These are phyloP conservation scores for Drosophila kurseongensis DNA, from an alignment of 1,140 invertebrate genomes.

Conservation along the genomic window DNA sequence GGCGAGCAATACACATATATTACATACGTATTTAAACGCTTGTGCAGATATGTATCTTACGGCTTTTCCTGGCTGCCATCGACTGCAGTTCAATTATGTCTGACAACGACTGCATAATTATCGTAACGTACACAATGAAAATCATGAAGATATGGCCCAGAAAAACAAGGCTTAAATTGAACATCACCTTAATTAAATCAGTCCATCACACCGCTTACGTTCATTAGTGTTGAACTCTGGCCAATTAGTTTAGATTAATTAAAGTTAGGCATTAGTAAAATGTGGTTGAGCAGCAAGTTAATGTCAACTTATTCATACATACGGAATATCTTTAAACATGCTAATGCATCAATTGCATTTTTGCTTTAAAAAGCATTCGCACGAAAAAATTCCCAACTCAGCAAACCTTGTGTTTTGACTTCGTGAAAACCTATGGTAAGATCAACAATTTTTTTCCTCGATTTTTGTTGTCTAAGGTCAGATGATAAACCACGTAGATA, in stretches of 20 bases:
- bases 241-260: slow-evolving; percentile 21
- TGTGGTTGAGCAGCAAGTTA: background rate
- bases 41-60: background rate
- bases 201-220: slow-evolving; percentile 1
- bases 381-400: too few relatives aligned
- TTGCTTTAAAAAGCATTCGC: too few relatives aligned
- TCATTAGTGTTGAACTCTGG: slow-evolving; percentile 3
- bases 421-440: background rate
- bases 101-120: slow-evolving; percentile 38
- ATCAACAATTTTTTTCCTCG: background rate
- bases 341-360: too few relatives aligned
- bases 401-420: background rate
- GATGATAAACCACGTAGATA: slow-evolving; percentile 20
- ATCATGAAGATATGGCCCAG: slow-evolving; percentile 28
- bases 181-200: slow-evolving; percentile 38
- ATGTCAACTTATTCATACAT: background rate
- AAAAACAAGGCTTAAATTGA: slow-evolving; percentile 23
- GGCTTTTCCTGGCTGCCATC: slow-evolving; percentile 16
- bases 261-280: slow-evolving; percentile 5
- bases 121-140: slow-evolving; percentile 24
- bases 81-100: slow-evolving; percentile 34
- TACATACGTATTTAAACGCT: slow-evolving; percentile 3
- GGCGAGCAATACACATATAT: slow-evolving; percentile 8
- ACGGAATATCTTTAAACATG: background rate
- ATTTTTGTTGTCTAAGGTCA: slow-evolving; percentile 22